These are phyloP conservation scores for Brachionus rotundiformis DNA, from an alignment of 1,140 invertebrate species.

Conservation along the genomic window DNA sequence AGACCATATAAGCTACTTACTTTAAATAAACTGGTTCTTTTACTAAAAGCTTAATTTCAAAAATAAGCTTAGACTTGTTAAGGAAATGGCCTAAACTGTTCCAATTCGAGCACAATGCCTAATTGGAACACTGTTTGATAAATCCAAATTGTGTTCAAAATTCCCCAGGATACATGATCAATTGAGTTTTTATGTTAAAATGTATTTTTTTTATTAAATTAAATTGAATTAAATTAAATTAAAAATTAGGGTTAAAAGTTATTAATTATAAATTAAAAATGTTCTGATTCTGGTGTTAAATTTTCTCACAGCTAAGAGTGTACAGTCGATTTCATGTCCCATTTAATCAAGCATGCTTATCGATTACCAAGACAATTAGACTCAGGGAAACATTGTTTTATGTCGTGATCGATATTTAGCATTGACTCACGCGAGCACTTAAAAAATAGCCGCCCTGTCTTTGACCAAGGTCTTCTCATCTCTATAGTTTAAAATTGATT, in stretches of 20 bases:
- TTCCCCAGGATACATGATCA: neutral
- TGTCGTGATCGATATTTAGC: constrained; percentile 7
- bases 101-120: neutral
- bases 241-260: constrained; percentile 4
- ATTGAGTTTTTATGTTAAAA: neutral
- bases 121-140: neutral
- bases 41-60: neutral
- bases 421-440: constrained; percentile 3
- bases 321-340: neutral
- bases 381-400: constrained; percentile 18
- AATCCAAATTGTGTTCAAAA: neutral
- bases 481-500: constrained; percentile 21
- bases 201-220: neutral
- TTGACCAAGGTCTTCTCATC: constrained; percentile 8
- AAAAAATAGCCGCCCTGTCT: constrained; percentile 2
- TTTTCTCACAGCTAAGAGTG: neutral
- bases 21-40: neutral
- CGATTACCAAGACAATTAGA: constrained; percentile 18
- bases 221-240: neutral
- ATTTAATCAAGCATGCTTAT: constrained; percentile 19
- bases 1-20: neutral
- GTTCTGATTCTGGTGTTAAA: neutral
- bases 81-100: neutral
- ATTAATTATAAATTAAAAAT: constrained; percentile 12
- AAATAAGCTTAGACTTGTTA: neutral